Evolutionary conservation across 2,888 invertebrate genomes (phyloP), one percentile per base, ranked within the genome.

Genomic region (Noctuana brunneofusca): DNA sequence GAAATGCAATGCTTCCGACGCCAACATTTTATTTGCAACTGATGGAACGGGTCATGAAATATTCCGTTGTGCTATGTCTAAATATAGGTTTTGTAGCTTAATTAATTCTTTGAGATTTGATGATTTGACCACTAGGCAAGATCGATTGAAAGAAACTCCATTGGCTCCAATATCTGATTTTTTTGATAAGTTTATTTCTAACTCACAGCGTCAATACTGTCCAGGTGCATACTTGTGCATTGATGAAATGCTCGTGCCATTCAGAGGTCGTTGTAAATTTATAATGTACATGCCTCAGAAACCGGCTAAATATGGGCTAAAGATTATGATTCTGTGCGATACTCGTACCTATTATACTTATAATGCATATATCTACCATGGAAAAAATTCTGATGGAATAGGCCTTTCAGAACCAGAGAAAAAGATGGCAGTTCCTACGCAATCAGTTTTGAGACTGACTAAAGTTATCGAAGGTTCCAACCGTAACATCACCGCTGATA

Each of bases 291-390:
- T 68, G 27, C 60, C 68, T 48, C 66, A 66, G n/a, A 68, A 71
- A 46, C 66, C 69, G 5, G 60, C 57, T 5, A 71, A 65, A 64
- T 71, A 70, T 58, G 69, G 69, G 0, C 65, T 71, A 4, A 69
- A 72, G 68, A 68, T 69, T 18, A 65, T 65, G n/a, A 55, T 68
- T 0, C 20, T 69, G 27, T 38, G 62, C 63, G 30, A 30, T 6
- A 8, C 30, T 6, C 5, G 8, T 5, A 30, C 30, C 4, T 30
- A 5, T 30, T 30, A 30, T 30, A 6, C 8, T 5, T 6, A 30
- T 8, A 30, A 30, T 30, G 8, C 30, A 30, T 30, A 30, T 6
- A 8, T 30, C 4, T 30, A 30, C 8, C 30, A 30, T 6, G 30
- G 30, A 8, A 30, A 30, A 8, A 6, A 30, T 6, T 30, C 30